Percentiles rank a stretch among this genome's conserved stretches.
Conservation (phyloP, 2,888 invertebrate genomes). For the Plebejus argus region DNA sequence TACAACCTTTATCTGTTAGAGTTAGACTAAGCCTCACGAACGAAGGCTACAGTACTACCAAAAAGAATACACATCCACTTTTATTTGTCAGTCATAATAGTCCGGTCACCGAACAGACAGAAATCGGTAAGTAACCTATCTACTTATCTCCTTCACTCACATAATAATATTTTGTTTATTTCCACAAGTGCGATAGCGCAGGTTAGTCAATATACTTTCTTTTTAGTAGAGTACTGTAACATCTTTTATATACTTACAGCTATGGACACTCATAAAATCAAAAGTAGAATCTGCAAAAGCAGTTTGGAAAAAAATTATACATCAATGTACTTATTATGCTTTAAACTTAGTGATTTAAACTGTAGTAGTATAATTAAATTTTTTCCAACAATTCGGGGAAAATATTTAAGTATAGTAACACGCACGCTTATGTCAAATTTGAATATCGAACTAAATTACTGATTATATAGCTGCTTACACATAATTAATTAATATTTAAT, state of each 20-base stretch:
- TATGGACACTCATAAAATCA: conserved; percentile 7
- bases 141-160: too few species aligned
- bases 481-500: too few species aligned
- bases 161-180: too few species aligned
- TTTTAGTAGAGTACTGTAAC: not conserved
- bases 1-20: not conserved
- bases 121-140: too few species aligned
- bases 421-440: not conserved
- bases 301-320: not conserved
- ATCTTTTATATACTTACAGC: not conserved
- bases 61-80: not conserved
- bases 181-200: too few species aligned
- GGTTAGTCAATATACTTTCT: not conserved
- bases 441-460: not conserved
- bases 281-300: not conserved
- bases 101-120: not conserved
- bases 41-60: not conserved
- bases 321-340: not conserved
- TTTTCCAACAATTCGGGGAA: not conserved
- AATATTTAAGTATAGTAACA: not conserved
- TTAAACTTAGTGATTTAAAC: not conserved
- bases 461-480: not conserved
- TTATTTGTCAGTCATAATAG: not conserved
- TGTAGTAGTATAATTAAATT: not conserved
- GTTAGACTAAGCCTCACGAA: not conserved